Conservation (phyloP, 2,888 invertebrate species). For the Erebia palarica region DNA sequence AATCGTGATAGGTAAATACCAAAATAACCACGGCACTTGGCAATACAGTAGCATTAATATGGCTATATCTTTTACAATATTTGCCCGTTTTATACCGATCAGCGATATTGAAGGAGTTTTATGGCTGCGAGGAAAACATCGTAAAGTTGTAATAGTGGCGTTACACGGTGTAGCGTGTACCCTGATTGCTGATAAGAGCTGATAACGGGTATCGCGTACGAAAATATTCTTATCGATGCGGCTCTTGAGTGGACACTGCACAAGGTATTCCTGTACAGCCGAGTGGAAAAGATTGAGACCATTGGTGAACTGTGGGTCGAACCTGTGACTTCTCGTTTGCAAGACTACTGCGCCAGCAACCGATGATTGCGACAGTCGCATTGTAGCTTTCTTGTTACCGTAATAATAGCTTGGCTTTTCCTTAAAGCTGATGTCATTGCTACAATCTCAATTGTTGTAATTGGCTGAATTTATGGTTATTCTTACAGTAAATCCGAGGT, state of each 20-base stretch:
- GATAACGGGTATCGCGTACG: constrained; percentile 51
- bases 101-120: constrained; percentile 26
- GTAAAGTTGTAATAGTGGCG: constrained; percentile 61
- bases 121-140: constrained; percentile 45
- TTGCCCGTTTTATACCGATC: constrained; percentile 22
- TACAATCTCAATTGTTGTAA: too few species aligned
- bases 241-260: constrained; percentile 28
- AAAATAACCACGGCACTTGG: constrained; percentile 11
- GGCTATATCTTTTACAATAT: constrained; percentile 28
- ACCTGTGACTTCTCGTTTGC: too few species aligned
- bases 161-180: constrained; percentile 69
- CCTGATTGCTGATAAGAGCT: constrained; percentile 66
- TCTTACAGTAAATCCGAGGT: too few species aligned
- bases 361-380: too few species aligned
- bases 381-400: too few species aligned
- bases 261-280: constrained; percentile 29
- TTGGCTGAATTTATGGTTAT: too few species aligned
- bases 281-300: not conserved
- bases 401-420: too few species aligned
- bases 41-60: constrained; percentile 27
- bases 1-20: not conserved
- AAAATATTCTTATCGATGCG: constrained; percentile 48
- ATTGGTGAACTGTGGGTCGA: too few species aligned
- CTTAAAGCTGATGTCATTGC: too few species aligned
- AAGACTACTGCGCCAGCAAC: too few species aligned